Evolutionary conservation across 1,140 invertebrate species (phyloP).

Genomic region (Drosophila auraria): DNA sequence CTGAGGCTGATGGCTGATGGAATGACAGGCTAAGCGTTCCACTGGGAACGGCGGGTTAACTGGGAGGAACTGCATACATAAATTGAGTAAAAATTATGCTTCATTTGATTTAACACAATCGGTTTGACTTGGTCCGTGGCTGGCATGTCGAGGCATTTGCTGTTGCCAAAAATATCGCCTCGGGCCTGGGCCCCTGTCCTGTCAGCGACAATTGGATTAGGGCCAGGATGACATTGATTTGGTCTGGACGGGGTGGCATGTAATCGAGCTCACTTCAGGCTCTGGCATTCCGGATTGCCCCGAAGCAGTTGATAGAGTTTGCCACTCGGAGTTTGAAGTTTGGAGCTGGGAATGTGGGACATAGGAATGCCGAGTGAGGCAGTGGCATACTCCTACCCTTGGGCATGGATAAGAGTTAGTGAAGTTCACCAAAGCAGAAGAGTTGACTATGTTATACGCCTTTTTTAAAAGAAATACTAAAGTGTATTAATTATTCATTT

Average conservation of each 20-base stretch:
- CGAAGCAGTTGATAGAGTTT: conserved; percentile 18
- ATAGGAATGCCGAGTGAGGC: not conserved
- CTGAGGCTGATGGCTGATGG: not conserved
- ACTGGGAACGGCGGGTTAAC: conserved; percentile 55
- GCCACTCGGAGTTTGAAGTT: not conserved
- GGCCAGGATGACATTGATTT: conserved; percentile 44
- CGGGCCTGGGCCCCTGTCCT: conserved; percentile 8
- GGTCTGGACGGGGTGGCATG: conserved; percentile 29
- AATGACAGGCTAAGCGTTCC: conserved; percentile 76
- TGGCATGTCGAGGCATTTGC: conserved; percentile 55
- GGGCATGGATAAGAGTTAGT: not conserved
- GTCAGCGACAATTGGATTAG: conserved; percentile 62
- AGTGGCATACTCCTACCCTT: not conserved
- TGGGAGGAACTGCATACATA: conserved; percentile 49
- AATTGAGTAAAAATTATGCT: conserved; percentile 83
- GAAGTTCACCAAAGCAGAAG: too few relatives aligned
- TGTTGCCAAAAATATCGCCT: conserved; percentile 15
- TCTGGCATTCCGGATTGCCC: conserved; percentile 34
- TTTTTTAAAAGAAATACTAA: not conserved
- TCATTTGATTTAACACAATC: conserved; percentile 84
- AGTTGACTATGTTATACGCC: too few relatives aligned
- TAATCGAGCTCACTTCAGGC: conserved; percentile 51
- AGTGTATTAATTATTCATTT: not conserved
- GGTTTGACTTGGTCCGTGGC: conserved; percentile 42
- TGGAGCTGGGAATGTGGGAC: conserved; percentile 1